Evolutionary conservation across 2,888 invertebrate genomes (phyloP).

Genomic region (Seira ritae): DNA sequence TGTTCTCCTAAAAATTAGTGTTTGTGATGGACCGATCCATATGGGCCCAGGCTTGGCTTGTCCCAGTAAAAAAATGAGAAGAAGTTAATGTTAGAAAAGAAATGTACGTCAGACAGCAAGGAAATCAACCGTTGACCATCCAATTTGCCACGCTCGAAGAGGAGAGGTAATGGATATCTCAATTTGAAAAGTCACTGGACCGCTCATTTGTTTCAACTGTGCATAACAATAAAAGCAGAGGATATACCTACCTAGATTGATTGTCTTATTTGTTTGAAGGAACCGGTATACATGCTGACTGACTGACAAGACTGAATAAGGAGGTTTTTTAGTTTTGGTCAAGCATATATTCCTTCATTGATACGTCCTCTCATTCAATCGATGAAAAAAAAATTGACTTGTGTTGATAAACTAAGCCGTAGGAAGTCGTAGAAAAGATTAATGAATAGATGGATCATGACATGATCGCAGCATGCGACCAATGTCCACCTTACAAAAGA

Average conservation of each 20-base stretch:
- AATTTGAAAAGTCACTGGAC: neutral
- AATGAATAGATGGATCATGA: neutral
- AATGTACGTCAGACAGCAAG: neutral
- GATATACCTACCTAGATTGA: no score
- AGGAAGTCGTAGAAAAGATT: neutral
- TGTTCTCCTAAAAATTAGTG: no score
- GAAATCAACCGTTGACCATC: constrained; percentile 35
- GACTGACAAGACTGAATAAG: neutral
- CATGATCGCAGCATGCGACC: constrained; percentile 1
- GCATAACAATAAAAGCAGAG: no score
- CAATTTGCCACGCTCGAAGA: neutral
- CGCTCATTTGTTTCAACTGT: constrained; percentile 1
- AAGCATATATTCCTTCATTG: neutral
- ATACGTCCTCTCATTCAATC: neutral
- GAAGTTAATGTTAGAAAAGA: neutral
- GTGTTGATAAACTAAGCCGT: neutral
- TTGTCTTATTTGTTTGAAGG: neutral
- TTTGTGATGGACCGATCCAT: no score
- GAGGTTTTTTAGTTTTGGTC: neutral
- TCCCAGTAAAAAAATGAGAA: no score
- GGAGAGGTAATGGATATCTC: neutral
- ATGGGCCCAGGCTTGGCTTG: no score
- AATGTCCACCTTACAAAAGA: neutral
- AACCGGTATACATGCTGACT: neutral
- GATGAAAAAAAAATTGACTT: neutral